Conservation (phyloP, 2,797 vertebrate genomes). For the Paguma larvata region DNA sequence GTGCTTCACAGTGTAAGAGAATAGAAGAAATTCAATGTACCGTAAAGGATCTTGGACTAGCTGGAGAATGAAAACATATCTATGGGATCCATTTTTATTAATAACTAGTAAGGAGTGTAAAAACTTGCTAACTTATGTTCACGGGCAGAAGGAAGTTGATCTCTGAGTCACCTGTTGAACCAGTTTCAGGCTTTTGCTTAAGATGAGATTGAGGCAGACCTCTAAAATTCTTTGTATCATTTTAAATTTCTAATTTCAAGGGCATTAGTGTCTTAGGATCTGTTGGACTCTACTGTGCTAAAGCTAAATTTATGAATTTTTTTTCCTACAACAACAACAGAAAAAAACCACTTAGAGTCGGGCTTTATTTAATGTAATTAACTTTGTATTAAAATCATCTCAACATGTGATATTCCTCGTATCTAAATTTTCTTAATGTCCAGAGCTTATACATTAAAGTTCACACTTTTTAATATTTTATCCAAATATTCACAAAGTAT, state of each 20-base stretch:
- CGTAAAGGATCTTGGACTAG: not conserved
- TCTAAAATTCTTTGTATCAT: not conserved
- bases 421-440: slow-evolving; percentile 33
- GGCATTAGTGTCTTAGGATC: not conserved
- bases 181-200: not conserved
- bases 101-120: not conserved
- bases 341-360: not conserved
- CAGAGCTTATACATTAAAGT: not conserved
- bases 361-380: not conserved
- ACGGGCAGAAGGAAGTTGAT: not conserved
- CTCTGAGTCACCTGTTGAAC: not conserved
- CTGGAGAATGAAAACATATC: not conserved
- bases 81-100: not conserved
- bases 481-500: slow-evolving; percentile 12
- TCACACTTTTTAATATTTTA: slow-evolving; percentile 35
- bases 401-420: not conserved
- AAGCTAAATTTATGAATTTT: slow-evolving; percentile 12
- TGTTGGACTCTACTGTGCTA: not conserved
- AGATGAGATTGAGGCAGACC: not conserved
- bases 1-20: not conserved
- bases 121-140: not conserved
- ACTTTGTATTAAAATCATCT: not conserved
- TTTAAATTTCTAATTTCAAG: slow-evolving; percentile 26
- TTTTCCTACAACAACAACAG: slow-evolving; percentile 9
- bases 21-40: not conserved